These are phyloP conservation scores for Tethya wilhelma DNA, from an alignment of 37 sponge, comb jelly and placozoan genomes.

Conservation along the genomic window DNA sequence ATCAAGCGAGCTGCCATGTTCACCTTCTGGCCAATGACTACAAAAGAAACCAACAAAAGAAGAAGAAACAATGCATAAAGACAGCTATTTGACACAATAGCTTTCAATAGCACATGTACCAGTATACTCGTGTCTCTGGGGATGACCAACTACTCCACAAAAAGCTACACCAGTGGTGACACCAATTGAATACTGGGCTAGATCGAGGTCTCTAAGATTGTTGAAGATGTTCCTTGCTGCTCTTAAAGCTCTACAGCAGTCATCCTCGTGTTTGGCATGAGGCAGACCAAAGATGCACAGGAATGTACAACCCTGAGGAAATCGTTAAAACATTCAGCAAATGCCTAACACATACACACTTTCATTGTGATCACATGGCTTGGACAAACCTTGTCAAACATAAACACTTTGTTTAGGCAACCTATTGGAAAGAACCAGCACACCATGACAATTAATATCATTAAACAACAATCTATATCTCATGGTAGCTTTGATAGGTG, in stretches of 20 bases:
- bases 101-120: constrained; percentile 28
- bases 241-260: constrained; percentile 72
- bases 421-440: constrained; percentile 48
- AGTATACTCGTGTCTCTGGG: constrained; percentile 92
- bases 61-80: constrained; percentile 1
- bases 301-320: constrained; percentile 89
- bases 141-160: constrained; percentile 97
- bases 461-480: background rate
- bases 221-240: constrained; percentile 75
- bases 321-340: background rate
- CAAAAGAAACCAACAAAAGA: background rate
- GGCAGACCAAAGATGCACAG: constrained; percentile 95
- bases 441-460: background rate
- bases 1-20: constrained; percentile 96
- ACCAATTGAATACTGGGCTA: constrained; percentile 77
- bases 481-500: background rate
- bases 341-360: too few relatives aligned
- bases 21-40: constrained; percentile 93
- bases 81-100: background rate
- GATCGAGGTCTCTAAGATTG: constrained; percentile 22
- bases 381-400: constrained; percentile 87
- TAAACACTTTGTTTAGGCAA: constrained; percentile 89
- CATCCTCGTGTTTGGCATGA: constrained; percentile 87
- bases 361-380: too few relatives aligned
- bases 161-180: constrained; percentile 92